Evolutionary conservation across 2,113 vertebrate species (phyloP).

Genomic region (Callospermophilus lateralis): DNA sequence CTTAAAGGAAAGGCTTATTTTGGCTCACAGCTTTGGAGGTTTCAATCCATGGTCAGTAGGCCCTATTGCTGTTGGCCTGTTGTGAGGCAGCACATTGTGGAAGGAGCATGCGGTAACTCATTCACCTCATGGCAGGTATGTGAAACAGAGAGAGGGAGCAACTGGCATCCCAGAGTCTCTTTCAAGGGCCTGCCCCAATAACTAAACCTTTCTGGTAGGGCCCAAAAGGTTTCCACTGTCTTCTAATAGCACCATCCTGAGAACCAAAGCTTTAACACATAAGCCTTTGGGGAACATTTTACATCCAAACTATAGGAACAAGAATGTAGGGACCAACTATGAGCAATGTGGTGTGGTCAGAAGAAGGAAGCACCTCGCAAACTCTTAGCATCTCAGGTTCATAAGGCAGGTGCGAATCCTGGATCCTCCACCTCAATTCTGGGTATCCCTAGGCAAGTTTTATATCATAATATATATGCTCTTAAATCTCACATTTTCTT

Average conservation of each 20-base stretch:
- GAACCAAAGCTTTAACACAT: neutral
- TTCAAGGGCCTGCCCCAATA: neutral
- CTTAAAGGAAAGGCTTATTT: neutral
- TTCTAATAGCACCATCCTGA: neutral
- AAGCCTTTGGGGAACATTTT: neutral
- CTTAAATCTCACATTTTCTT: neutral
- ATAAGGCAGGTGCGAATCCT: no score
- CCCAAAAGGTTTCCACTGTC: neutral
- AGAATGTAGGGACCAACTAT: fast-evolving
- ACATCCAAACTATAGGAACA: neutral
- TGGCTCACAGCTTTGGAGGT: neutral
- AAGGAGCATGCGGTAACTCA: neutral
- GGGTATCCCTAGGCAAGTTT: neutral
- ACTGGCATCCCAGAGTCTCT: neutral
- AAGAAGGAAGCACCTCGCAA: neutral
- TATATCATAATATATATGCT: no score
- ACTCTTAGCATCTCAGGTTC: no score
- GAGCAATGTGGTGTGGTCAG: fast-evolving
- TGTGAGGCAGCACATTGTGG: no score
- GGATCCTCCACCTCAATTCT: no score
- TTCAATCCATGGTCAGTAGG: neutral
- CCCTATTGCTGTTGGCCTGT: neutral
- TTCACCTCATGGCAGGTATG: neutral
- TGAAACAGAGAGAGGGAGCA: neutral
- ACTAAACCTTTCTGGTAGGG: neutral